Evolutionary conservation across 2,113 vertebrate genomes (phyloP).

Genomic region (Glareola pratincola): DNA sequence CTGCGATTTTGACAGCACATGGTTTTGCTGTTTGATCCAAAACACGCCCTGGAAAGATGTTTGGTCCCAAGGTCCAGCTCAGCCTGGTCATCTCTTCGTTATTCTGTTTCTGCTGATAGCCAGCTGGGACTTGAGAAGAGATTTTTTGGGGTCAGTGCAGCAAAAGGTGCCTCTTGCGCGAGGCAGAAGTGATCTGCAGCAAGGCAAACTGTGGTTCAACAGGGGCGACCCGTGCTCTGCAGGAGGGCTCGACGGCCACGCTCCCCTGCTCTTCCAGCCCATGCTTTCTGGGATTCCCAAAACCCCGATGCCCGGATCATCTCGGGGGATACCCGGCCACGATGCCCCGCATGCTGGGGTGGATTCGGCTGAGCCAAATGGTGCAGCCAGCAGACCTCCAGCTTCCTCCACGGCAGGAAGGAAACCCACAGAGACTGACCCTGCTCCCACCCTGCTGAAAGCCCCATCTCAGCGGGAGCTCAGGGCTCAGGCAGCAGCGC

Average conservation of each 20-base stretch:
- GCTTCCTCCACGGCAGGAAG: background rate
- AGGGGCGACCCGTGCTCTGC: background rate
- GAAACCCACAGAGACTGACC: rapidly evolving
- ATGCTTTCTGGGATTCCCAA: background rate
- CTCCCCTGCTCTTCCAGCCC: rapidly evolving
- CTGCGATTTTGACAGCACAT: background rate
- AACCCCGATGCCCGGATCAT: rapidly evolving
- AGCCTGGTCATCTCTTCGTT: background rate
- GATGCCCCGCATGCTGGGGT: background rate
- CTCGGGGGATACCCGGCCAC: background rate
- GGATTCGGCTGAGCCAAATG: background rate
- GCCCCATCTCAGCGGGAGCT: background rate
- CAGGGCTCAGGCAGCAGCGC: background rate
- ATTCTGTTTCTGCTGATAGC: background rate
- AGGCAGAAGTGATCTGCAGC: background rate
- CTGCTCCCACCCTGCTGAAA: background rate
- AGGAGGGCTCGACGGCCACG: rapidly evolving
- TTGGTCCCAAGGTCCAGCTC: background rate
- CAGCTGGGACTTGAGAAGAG: background rate
- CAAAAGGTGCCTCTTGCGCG: background rate
- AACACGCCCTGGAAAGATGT: background rate
- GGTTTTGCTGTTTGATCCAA: background rate
- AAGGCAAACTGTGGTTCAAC: background rate
- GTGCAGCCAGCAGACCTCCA: background rate
- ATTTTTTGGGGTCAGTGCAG: background rate